Evolutionary conservation across 2,888 invertebrate genomes (phyloP), one percentile per base, ranked within the genome.

Genomic region (Plagodis dolabraria): DNA sequence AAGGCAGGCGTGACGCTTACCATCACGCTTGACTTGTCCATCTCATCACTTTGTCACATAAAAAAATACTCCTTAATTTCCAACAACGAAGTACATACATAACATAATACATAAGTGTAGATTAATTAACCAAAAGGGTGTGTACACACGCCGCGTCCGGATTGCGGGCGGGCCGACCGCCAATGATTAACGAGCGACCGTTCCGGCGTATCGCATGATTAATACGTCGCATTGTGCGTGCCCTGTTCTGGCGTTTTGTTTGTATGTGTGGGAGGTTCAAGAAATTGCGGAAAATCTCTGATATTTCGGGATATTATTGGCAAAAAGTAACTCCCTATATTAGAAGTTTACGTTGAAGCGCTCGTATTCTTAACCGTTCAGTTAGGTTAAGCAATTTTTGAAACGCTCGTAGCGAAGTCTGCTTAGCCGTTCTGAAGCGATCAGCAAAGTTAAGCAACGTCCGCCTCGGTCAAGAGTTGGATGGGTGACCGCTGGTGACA

Each of bases 71-170:
- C 1, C 22, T 22, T 4, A 4, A 22, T 1, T 22, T 22, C 22
- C 4, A 22, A 22, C 22, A 22, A 4, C 22, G 22, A 22, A 22
- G 22, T 22, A 22, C 22, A 56, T n/a, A 63, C 58, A 56, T 58
- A 45, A 40, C 35, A 50, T 40, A 44, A 54, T 60, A 70, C 63
- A 68, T 66, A 71, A 79, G 77, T 79, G 74, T 72, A 82, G 87
- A 88, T 89, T 89, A 91, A 91, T 91, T 90, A 91, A 88, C 90
- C 90, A 90, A 91, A 90, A 89, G 87, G 84, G 79, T 77, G 75
- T 77, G 68, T 74, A 76, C 75, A 76, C 77, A 77, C 78, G 81
- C 73, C 74, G 76, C 79, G 79, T 79, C 80, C 80, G 82, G 86
- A 86, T 87, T 86, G 82, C 81, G 82, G 80, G 83, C 82, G 84